Percentiles rank a stretch among this genome's conserved stretches.
Evolutionary conservation across 2,113 vertebrate species (phyloP).

Genomic region (Neopipo cinnamomea): DNA sequence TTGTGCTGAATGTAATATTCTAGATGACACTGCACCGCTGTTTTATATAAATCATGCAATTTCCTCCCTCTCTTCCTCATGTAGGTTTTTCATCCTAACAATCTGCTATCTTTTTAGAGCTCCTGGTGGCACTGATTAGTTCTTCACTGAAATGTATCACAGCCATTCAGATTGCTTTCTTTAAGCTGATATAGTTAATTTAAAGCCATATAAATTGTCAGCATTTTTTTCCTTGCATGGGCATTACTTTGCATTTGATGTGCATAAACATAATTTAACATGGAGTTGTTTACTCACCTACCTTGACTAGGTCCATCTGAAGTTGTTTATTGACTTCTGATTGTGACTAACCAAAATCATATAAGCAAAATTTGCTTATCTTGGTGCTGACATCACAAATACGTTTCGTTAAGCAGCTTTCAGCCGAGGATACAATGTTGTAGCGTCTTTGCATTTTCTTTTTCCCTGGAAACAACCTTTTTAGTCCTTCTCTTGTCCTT

Average conservation of each 20-base stretch:
- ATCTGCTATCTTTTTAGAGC: background rate
- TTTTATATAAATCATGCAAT: background rate
- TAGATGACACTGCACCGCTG: background rate
- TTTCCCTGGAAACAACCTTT: background rate
- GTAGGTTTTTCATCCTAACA: background rate
- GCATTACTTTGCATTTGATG: background rate
- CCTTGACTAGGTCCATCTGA: background rate
- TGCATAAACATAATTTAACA: background rate
- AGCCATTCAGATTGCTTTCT: background rate
- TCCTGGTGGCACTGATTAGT: background rate
- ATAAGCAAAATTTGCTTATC: background rate
- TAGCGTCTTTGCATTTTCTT: background rate
- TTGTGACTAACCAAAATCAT: background rate
- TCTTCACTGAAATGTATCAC: background rate
- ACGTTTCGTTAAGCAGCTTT: background rate
- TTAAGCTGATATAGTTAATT: background rate
- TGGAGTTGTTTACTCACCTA: background rate
- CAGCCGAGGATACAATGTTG: background rate
- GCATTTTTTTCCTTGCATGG: background rate
- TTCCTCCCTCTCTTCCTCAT: background rate
- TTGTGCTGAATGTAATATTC: slow-evolving; percentile 5
- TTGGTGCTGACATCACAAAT: background rate
- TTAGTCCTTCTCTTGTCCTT: background rate
- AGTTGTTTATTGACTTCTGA: background rate
- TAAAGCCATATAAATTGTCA: background rate